Percentiles rank a stretch among this genome's conserved stretches.
Conservation (phyloP, 2,113 vertebrate species). For the Gallinago media region DNA sequence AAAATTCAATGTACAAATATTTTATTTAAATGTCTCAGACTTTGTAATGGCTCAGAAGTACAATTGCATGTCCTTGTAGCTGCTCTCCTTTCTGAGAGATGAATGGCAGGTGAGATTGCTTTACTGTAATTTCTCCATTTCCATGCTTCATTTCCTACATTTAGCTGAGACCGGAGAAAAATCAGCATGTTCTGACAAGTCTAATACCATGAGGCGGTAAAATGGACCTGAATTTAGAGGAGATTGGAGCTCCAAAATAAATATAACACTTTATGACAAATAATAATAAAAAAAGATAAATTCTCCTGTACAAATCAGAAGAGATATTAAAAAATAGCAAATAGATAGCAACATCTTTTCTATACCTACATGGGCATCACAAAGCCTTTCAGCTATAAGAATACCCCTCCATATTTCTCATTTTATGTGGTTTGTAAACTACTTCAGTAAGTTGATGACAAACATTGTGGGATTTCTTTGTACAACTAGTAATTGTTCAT, state of each 20-base stretch:
- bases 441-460: neutral
- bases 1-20: constrained; percentile 67
- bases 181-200: constrained; percentile 67
- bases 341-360: constrained; percentile 78
- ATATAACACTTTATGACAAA: constrained; percentile 75
- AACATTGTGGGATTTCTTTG: constrained; percentile 4
- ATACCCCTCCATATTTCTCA: neutral
- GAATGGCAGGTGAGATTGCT: constrained; percentile 12
- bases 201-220: constrained; percentile 67
- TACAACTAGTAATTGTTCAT: neutral
- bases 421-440: constrained; percentile 19
- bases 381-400: constrained; percentile 45
- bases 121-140: constrained; percentile 68
- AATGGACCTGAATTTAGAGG: constrained; percentile 71
- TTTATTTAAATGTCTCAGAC: constrained; percentile 61
- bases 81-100: constrained; percentile 52
- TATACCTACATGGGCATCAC: constrained; percentile 72
- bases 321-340: constrained; percentile 78
- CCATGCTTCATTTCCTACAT: constrained; percentile 71
- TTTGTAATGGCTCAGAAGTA: constrained; percentile 66
- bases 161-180: constrained; percentile 69
- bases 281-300: constrained; percentile 73
- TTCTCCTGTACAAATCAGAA: constrained; percentile 85
- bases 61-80: constrained; percentile 35
- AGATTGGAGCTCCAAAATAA: constrained; percentile 77